These are phyloP conservation scores for Chrosomus eos DNA, from an alignment of 2,797 vertebrate species.

Conservation along the genomic window DNA sequence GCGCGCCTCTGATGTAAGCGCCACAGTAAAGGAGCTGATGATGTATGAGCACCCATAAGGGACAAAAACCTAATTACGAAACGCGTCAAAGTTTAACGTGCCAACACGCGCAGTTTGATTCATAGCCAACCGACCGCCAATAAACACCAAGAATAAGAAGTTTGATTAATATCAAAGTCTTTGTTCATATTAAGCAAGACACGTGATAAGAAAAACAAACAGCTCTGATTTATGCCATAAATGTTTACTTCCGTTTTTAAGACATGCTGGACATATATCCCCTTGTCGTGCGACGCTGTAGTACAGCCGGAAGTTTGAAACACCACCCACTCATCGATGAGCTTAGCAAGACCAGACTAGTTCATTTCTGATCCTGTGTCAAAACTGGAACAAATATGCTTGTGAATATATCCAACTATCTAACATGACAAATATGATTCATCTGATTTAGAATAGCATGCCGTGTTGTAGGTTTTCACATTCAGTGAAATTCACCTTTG, in stretches of 20 bases:
- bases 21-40: background rate
- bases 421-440: background rate
- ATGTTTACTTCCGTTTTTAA: background rate
- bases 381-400: background rate
- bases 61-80: constrained; percentile 23
- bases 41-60: constrained; percentile 18
- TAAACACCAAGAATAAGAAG: no score
- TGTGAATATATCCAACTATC: no score
- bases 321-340: background rate
- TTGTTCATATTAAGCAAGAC: no score
- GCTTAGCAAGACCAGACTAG: background rate
- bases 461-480: background rate
- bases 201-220: background rate
- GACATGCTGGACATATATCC: background rate
- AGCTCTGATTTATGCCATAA: background rate
- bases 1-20: constrained; percentile 20
- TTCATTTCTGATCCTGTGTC: background rate
- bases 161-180: no score
- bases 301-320: background rate
- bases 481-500: no score
- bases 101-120: background rate
- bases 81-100: background rate
- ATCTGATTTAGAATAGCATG: background rate
- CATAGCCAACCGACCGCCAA: no score
- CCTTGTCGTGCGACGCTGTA: background rate